Evolutionary conservation across 2,797 vertebrate genomes (phyloP).

Genomic region (Semaprochilodus insignis): DNA sequence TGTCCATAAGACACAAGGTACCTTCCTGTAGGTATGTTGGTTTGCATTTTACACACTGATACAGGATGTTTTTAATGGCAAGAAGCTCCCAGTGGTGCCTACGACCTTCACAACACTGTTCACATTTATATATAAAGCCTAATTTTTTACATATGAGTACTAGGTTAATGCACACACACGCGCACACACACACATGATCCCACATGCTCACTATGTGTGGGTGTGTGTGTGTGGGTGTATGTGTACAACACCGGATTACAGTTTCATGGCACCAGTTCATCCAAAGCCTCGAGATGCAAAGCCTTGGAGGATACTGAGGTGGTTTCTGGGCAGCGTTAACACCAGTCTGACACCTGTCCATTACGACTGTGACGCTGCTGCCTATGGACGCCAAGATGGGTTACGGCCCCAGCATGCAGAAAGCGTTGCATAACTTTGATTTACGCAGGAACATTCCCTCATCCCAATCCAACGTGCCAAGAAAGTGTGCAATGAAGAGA

Average conservation of each 20-base stretch:
- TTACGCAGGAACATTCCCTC: background rate
- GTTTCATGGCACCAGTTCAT: slow-evolving; percentile 7
- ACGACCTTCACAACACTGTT: too few relatives aligned
- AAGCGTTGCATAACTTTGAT: background rate
- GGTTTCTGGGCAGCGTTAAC: background rate
- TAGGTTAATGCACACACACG: too few relatives aligned
- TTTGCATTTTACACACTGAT: too few relatives aligned
- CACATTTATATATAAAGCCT: too few relatives aligned
- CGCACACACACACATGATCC: too few relatives aligned
- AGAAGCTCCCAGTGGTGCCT: too few relatives aligned
- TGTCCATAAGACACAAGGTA: too few relatives aligned
- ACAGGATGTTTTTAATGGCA: too few relatives aligned
- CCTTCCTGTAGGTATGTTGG: too few relatives aligned
- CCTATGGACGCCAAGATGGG: background rate
- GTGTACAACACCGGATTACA: slow-evolving; percentile 15
- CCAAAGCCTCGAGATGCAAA: background rate
- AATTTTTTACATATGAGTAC: too few relatives aligned
- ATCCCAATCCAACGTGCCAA: background rate
- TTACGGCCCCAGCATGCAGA: background rate
- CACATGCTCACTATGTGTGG: too few relatives aligned
- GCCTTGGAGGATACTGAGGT: slow-evolving; percentile 2
- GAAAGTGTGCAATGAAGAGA: background rate
- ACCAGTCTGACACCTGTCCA: background rate
- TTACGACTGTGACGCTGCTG: background rate
- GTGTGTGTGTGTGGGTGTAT: background rate